Base-by-base conservation (phyloP, 2,797 vertebrate genomes). In the Fistularia commersonii region DNA sequence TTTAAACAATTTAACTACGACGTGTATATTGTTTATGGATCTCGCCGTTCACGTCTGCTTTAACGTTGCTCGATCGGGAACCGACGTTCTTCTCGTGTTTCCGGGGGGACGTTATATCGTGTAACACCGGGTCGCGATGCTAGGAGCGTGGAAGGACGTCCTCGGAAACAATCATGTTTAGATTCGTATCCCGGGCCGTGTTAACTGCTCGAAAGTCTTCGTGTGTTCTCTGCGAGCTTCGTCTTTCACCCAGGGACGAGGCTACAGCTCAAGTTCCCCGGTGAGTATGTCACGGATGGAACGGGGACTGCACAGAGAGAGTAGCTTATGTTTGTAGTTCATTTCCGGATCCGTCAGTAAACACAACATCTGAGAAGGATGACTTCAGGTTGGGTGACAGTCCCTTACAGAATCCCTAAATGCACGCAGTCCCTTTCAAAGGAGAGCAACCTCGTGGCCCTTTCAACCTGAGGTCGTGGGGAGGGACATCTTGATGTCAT, bases 111-210 rank as follows among this genome's bases (percentile, higher is more conserved):
- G 6, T 32, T 5, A 74, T 67, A 69, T 14, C 1, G 0, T 41
- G 81, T 37, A 48, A 51, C 55, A 68, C 37, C 51, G 8, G 3
- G 57, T 32, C 34, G 36, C 13, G 48, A 54, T 1, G 36, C 48
- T 44, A 43, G 42, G 64, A 72, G 7, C 71, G 82, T 79, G 81
- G 41, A 80, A 81, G 85, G 82, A 54, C 81, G 76, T 50, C 15
- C 1, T 8, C 36, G 73, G 23, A 65, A 58, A 11, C 11, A 64
- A 77, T 39, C 41, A 91, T 91, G 89, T 80, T 78, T 15, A 77
- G 79, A 51, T 66, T 74, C 47, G 14, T 80, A 52, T 48, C 72
- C 7, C 61, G 76, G 7, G 50, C 64, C 8, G 13, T 75, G 5
- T 42, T 8, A 35, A 32, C 31, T 6, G 39, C 67, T 46, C 70